A percentile compares a stretch with the other conserved stretches of the same genome.
phyloP scores from a whole-genome alignment of 1,140 invertebrate species.

The Apis mellifera region Amel_HAv3.1 CM009932.2:8703501-8704000 shows the following conservation, averaged over 20 bases:
- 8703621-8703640: constrained; percentile 18
- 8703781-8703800: no score
- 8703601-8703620: constrained; percentile 61
- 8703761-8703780: no score
- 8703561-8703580: constrained; percentile 63
- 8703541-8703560: constrained; percentile 72
- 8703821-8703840: no score
- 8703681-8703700: neutral
- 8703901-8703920: no score
- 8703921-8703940: no score
- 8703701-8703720: neutral
- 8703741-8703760: neutral
- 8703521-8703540: constrained; percentile 70
- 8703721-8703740: neutral
- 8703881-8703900: no score
- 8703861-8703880: no score
- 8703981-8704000: no score
- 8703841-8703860: no score
- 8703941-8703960: no score
- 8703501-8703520: constrained; percentile 48
- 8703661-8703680: constrained; percentile 24
- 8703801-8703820: no score
- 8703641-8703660: constrained; percentile 44
- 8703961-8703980: no score
- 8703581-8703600: constrained; percentile 60